Percentiles rank a stretch among this genome's conserved stretches.
These are phyloP conservation scores for Poeciliopsis occidentalis DNA, from an alignment of 2,113 vertebrate species.

Conservation along the genomic window DNA sequence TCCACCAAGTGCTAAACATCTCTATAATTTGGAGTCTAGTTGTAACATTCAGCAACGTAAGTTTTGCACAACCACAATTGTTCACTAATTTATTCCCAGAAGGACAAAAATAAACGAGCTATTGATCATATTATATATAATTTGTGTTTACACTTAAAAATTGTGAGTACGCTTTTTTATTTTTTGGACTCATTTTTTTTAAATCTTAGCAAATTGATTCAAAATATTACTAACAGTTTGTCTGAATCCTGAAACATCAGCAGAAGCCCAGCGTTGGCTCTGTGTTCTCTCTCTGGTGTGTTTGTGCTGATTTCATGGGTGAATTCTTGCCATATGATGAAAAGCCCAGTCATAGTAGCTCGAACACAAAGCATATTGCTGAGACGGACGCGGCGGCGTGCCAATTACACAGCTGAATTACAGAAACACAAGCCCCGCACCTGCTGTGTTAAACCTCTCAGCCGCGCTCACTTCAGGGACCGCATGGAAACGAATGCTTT, in stretches of 20 bases:
- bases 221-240: neutral
- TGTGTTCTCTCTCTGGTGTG: neutral
- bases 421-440: too few relatives aligned
- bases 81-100: neutral
- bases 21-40: neutral
- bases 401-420: slow-evolving; percentile 60
- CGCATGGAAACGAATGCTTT: too few relatives aligned
- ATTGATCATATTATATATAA: neutral
- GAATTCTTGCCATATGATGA: slow-evolving; percentile 15
- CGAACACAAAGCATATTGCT: slow-evolving; percentile 43
- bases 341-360: slow-evolving; percentile 14
- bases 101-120: neutral
- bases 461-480: too few relatives aligned
- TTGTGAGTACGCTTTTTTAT: too few relatives aligned
- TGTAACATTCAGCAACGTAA: neutral
- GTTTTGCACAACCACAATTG: neutral
- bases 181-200: neutral
- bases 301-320: neutral
- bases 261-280: neutral
- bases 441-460: too few relatives aligned
- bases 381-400: slow-evolving; percentile 22
- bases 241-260: neutral
- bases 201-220: neutral
- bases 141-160: too few relatives aligned
- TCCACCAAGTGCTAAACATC: too few relatives aligned